Evolutionary conservation across 2,797 vertebrate species (phyloP).

Genomic region (Anguilla megastoma): DNA sequence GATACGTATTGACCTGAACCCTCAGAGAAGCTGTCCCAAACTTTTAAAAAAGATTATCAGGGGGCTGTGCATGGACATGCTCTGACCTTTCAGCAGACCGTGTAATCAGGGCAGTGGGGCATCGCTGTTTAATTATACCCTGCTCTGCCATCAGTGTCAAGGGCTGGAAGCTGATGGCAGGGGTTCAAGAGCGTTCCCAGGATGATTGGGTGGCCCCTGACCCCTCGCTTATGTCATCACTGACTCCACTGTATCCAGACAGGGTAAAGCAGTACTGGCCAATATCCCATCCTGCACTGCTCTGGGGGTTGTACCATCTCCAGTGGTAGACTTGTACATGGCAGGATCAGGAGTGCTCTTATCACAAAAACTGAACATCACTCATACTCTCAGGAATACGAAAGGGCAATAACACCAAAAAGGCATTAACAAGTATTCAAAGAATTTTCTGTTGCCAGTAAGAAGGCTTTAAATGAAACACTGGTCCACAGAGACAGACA

Average conservation of each 20-base stretch:
- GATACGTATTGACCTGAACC: neutral
- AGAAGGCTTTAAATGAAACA: neutral
- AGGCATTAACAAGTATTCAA: neutral
- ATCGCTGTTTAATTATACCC: constrained; percentile 21
- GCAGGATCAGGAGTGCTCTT: neutral
- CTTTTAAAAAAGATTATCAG: neutral
- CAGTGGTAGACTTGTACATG: neutral
- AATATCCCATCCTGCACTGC: neutral
- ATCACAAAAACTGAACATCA: neutral
- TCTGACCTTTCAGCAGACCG: neutral
- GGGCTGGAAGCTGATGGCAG: neutral
- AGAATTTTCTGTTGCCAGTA: neutral
- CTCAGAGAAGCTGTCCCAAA: neutral
- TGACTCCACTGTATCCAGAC: neutral
- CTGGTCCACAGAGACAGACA: neutral
- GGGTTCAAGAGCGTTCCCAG: neutral
- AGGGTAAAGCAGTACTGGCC: neutral
- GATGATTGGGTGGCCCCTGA: constrained; percentile 16
- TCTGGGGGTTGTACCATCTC: no score
- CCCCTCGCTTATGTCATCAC: neutral
- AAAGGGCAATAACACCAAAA: neutral
- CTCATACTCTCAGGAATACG: no score
- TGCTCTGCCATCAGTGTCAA: constrained; percentile 2
- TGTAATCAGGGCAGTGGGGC: neutral
- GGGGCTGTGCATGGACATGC: neutral